phyloP scores from a whole-genome alignment of 1,140 invertebrate genomes.

The Drosophila serrata region DNA sequence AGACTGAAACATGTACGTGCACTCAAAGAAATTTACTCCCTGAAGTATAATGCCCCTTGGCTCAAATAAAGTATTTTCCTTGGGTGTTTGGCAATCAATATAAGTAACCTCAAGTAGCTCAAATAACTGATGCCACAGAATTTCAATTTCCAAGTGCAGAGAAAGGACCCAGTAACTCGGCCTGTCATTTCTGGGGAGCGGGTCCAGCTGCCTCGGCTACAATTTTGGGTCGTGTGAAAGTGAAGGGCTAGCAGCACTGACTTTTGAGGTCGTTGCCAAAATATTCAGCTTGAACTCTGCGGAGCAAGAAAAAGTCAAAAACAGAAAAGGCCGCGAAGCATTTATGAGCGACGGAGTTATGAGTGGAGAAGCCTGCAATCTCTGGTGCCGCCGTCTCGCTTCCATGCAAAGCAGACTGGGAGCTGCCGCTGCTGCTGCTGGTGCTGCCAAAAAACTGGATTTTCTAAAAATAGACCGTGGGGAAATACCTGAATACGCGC shows the following conservation, averaged over 20 bases:
- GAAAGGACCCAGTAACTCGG: conserved; percentile 19
- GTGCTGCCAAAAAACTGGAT: conserved; percentile 81
- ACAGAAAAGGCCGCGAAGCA: conserved; percentile 13
- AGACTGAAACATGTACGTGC: background rate
- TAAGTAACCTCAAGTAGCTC: background rate
- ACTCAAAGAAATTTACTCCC: conserved; percentile 10
- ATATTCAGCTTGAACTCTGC: conserved; percentile 31
- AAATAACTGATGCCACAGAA: background rate
- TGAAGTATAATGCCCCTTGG: too few species aligned
- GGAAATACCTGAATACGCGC: conserved; percentile 81
- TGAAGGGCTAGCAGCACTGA: conserved; percentile 63
- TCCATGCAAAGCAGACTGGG: conserved; percentile 67
- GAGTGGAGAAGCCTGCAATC: conserved; percentile 44
- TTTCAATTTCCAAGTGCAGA: conserved; percentile 8
- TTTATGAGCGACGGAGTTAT: conserved; percentile 63
- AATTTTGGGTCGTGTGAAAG: conserved; percentile 57
- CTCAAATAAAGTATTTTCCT: background rate
- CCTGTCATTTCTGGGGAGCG: conserved; percentile 37
- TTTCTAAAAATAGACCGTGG: conserved; percentile 84
- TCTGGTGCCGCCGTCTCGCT: conserved; percentile 19
- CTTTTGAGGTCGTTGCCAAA: conserved; percentile 48
- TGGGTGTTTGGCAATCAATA: background rate
- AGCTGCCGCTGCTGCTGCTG: conserved; percentile 18
- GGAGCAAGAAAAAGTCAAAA: conserved; percentile 6
- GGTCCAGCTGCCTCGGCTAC: background rate